These are phyloP conservation scores for Globodera rostochiensis DNA, from an alignment of 1,140 invertebrate genomes.

Conservation along the genomic window DNA sequence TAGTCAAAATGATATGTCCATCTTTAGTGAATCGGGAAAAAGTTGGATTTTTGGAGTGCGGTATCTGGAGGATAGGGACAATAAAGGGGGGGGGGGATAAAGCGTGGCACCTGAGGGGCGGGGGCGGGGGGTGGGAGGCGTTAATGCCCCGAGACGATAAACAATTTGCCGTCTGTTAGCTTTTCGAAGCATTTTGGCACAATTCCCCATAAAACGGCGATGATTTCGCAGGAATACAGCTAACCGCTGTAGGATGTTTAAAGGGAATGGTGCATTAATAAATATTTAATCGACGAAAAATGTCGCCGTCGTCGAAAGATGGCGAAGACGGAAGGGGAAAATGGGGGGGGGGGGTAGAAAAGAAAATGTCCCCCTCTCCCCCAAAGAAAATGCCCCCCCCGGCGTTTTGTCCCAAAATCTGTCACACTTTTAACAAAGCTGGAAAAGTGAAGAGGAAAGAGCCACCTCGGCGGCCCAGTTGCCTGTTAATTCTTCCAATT, in stretches of 20 bases:
- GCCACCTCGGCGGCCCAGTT: not conserved
- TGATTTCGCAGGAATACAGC: not conserved
- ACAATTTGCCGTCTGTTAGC: not conserved
- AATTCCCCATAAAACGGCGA: not conserved
- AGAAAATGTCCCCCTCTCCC: not conserved
- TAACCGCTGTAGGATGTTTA: not conserved
- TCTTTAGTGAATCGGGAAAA: not conserved
- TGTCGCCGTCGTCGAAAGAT: not conserved
- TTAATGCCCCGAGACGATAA: not conserved
- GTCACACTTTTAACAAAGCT: not conserved
- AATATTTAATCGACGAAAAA: constrained; percentile 21
- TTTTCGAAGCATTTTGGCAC: no score
- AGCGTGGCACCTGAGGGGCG: no score
- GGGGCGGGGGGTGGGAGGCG: no score
- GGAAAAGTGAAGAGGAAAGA: no score
- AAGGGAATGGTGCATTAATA: not conserved
- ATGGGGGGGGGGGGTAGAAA: not conserved
- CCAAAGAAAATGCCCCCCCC: no score
- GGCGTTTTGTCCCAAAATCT: not conserved
- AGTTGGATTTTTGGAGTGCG: not conserved
- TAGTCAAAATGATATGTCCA: no score
- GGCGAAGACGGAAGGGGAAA: not conserved
- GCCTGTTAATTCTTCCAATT: constrained; percentile 12
- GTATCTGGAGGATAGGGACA: no score
- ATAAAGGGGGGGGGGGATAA: not conserved